A percentile compares a stretch with the other conserved stretches of the same genome.
phyloP scores from a whole-genome alignment of 2,888 invertebrate genomes.

The Meandrusa payeni region DNA sequence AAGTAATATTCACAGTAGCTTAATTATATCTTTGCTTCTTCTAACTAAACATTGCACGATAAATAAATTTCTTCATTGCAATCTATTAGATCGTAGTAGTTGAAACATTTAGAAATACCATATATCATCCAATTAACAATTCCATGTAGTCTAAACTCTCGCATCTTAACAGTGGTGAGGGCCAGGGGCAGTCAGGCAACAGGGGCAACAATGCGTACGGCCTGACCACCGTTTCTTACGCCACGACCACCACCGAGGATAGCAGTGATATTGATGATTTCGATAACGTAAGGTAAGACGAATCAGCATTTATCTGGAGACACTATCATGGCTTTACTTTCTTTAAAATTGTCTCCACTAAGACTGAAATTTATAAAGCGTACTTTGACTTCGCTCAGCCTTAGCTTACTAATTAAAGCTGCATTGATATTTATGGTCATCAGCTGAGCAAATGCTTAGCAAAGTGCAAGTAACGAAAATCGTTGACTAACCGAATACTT shows the following conservation, averaged over 20 bases:
- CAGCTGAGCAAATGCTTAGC: too few species aligned
- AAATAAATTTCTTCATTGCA: too few species aligned
- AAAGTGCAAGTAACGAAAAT: too few species aligned
- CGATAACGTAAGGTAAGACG: conserved; percentile 33
- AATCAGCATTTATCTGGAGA: not conserved
- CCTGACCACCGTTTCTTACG: conserved; percentile 33
- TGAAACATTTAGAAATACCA: not conserved
- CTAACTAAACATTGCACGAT: conserved; percentile 2
- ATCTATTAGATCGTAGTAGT: too few species aligned
- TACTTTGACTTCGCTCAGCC: too few species aligned
- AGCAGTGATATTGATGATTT: conserved; percentile 30
- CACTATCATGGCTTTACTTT: too few species aligned
- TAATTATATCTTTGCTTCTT: not conserved
- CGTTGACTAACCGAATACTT: too few species aligned
- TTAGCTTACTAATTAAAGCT: too few species aligned
- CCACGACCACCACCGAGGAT: conserved; percentile 25
- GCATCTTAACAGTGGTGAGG: conserved; percentile 41
- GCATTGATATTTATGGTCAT: too few species aligned
- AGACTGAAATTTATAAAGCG: too few species aligned
- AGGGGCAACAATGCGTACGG: conserved; percentile 32
- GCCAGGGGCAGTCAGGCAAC: conserved; percentile 34
- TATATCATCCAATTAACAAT: conserved; percentile 7
- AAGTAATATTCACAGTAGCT: too few species aligned
- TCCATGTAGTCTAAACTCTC: conserved; percentile 24
- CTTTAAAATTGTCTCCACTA: too few species aligned